Evolutionary conservation across 2,113 vertebrate species (phyloP).

Genomic region (Sigmodon hispidus): DNA sequence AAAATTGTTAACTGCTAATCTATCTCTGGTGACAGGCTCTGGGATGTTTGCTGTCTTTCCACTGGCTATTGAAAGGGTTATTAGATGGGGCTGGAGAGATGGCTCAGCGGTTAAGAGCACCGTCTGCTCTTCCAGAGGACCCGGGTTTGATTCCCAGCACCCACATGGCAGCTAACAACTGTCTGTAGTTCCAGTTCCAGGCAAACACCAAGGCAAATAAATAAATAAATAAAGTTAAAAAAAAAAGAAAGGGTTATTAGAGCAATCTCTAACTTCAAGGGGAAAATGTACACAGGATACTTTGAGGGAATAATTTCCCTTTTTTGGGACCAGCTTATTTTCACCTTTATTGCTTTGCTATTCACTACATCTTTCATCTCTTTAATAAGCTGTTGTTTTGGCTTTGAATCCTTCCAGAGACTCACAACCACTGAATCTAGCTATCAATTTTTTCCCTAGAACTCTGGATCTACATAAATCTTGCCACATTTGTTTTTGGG

Average conservation of each 20-base stretch:
- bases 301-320: neutral
- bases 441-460: neutral
- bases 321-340: neutral
- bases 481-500: neutral
- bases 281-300: neutral
- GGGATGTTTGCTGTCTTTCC: neutral
- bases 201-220: too few species aligned
- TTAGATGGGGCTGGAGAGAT: too few species aligned
- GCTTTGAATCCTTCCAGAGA: neutral
- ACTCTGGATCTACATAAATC: neutral
- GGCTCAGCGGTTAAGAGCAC: too few species aligned
- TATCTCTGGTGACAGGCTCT: neutral
- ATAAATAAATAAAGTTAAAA: too few species aligned
- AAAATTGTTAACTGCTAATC: too few species aligned
- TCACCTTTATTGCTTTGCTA: neutral
- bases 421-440: neutral
- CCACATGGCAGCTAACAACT: too few species aligned
- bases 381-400: neutral
- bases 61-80: neutral
- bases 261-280: neutral
- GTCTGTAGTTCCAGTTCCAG: too few species aligned
- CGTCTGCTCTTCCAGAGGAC: too few species aligned
- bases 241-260: too few species aligned
- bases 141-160: too few species aligned
- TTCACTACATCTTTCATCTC: neutral